A percentile compares a stretch with the other conserved stretches of the same genome.
Conservation (phyloP, 2,888 invertebrate species). For the Eustalomyia histrio region DNA sequence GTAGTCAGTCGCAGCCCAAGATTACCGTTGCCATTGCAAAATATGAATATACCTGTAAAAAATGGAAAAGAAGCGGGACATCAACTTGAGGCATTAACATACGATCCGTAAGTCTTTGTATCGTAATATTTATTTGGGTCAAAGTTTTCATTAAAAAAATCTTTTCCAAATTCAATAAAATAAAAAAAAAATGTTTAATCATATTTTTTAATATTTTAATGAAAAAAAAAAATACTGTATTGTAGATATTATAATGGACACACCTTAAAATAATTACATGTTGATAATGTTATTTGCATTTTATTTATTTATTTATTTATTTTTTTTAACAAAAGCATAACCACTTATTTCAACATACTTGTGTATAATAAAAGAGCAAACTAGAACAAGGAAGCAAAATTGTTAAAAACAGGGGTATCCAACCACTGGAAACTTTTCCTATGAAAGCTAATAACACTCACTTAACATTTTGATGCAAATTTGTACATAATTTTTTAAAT, state of each 20-base stretch:
- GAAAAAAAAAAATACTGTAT: too few species aligned
- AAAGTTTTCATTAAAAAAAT: not conserved
- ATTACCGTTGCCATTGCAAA: slow-evolving; percentile 37
- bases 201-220: too few species aligned
- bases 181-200: too few species aligned
- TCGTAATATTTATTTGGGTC: not conserved
- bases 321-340: slow-evolving; percentile 1
- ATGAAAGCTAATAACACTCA: too few species aligned
- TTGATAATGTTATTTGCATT: slow-evolving; percentile 13
- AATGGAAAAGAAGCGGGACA: slow-evolving; percentile 73
- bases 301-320: too few species aligned
- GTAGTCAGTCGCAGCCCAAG: not conserved
- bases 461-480: too few species aligned
- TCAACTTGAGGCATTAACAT: slow-evolving; percentile 67
- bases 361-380: slow-evolving; percentile 24
- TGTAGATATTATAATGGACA: too few species aligned
- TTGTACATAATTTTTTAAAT: too few species aligned
- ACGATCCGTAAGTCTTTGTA: slow-evolving; percentile 68
- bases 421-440: too few species aligned
- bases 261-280: slow-evolving; percentile 14
- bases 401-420: not conserved
- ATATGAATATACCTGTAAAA: slow-evolving; percentile 70
- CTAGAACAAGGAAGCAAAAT: slow-evolving; percentile 50
- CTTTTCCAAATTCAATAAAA: too few species aligned
- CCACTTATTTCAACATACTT: not conserved